Conservation (phyloP, 2,888 invertebrate species). For the Nasonia oneida region DNA sequence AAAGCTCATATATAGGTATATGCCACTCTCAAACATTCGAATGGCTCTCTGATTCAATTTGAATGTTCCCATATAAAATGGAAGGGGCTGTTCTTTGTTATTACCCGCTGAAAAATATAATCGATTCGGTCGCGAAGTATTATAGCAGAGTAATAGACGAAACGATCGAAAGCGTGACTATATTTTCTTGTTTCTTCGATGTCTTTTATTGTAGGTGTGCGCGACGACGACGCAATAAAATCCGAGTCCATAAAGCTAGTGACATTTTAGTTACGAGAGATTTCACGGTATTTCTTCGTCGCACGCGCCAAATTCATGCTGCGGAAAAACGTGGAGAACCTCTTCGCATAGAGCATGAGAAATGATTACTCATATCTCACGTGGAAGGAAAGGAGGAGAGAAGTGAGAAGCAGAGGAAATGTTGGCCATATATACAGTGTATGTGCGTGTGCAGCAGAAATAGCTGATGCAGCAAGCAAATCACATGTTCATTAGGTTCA, state of each 20-base stretch:
- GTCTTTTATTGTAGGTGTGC: background rate
- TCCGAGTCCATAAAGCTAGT: conserved; percentile 20
- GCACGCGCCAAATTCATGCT: background rate
- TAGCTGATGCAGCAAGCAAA: conserved; percentile 45
- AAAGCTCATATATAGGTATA: background rate
- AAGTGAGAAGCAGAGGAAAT: background rate
- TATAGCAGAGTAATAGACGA: background rate
- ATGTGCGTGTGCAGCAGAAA: conserved; percentile 13
- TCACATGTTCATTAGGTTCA: too few relatives aligned
- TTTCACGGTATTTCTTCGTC: conserved; percentile 25
- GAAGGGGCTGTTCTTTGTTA: background rate
- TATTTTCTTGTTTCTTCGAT: background rate
- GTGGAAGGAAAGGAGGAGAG: background rate
- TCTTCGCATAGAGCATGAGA: background rate
- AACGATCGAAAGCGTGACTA: background rate
- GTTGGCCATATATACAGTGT: background rate
- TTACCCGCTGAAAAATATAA: background rate
- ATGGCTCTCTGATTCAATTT: background rate
- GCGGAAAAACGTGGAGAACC: background rate
- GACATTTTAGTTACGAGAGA: conserved; percentile 40
- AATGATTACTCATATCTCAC: conserved; percentile 34
- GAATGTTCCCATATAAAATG: conserved; percentile 19
- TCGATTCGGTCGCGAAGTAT: background rate
- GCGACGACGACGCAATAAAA: conserved; percentile 26
- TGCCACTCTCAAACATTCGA: background rate